phyloP scores from a whole-genome alignment of 2,113 vertebrate genomes.

The Phoenicopterus ruber region DNA sequence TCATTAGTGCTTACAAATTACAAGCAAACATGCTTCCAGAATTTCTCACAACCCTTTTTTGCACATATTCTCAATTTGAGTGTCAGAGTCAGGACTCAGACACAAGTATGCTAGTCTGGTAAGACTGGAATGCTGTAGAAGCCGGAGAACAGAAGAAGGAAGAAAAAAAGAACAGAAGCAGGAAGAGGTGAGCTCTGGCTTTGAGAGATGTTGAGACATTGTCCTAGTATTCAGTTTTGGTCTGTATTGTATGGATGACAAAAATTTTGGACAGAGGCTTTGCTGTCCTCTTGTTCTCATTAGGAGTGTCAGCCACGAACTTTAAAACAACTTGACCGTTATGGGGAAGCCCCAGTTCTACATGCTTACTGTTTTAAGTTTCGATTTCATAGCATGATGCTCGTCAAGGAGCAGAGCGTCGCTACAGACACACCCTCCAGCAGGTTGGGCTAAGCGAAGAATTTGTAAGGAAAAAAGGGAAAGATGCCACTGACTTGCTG shows the following conservation, averaged over 20 bases:
- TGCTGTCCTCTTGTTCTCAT: neutral
- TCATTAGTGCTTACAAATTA: neutral
- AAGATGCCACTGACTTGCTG: neutral
- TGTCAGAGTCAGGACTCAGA: neutral
- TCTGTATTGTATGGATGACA: neutral
- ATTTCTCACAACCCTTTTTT: neutral
- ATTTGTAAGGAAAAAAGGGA: slow-evolving; percentile 83
- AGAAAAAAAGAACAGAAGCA: neutral
- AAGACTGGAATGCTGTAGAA: neutral
- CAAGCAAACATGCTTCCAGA: neutral
- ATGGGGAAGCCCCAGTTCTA: neutral
- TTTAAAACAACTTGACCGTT: neutral
- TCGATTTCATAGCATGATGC: slow-evolving; percentile 72
- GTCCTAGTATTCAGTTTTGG: neutral
- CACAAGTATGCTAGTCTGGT: neutral
- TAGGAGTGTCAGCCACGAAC: neutral
- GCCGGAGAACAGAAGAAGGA: neutral
- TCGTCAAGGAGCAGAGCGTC: slow-evolving; percentile 79
- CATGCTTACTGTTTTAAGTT: neutral
- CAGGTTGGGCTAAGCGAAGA: slow-evolving; percentile 83
- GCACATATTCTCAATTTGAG: neutral
- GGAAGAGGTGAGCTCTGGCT: neutral
- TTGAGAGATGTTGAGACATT: neutral
- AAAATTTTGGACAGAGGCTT: neutral
- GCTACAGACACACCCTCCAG: slow-evolving; percentile 78